Evolutionary conservation across 2,797 vertebrate genomes (phyloP).

Genomic region (Yasuhikotakia modesta): DNA sequence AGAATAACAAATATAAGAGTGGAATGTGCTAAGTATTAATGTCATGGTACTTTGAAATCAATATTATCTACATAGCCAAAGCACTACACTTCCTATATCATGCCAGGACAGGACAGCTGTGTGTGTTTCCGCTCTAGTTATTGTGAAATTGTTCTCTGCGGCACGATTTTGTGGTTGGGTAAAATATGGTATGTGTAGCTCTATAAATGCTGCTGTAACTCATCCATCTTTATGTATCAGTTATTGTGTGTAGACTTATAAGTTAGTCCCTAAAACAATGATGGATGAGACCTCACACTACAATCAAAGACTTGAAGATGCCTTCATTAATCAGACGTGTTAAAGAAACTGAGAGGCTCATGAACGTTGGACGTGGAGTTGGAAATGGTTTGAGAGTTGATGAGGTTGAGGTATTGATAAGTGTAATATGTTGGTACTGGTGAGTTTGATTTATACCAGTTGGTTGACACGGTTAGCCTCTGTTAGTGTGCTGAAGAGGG

Average conservation of each 20-base stretch:
- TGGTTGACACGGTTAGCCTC: not conserved
- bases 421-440: slow-evolving; percentile 20
- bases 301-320: slow-evolving; percentile 40
- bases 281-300: slow-evolving; percentile 61
- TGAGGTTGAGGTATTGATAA: not conserved
- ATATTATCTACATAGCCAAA: slow-evolving; percentile 50
- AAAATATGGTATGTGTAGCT: slow-evolving; percentile 25
- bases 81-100: slow-evolving; percentile 42
- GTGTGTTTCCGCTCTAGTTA: slow-evolving; percentile 43
- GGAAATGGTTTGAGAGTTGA: not conserved
- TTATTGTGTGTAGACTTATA: slow-evolving; percentile 6
- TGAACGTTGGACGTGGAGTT: not conserved
- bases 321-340: slow-evolving; percentile 20
- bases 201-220: slow-evolving; percentile 34
- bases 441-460: slow-evolving; percentile 6
- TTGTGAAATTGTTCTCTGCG: slow-evolving; percentile 37
- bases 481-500: not conserved
- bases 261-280: slow-evolving; percentile 23
- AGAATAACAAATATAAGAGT: not conserved
- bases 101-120: slow-evolving; percentile 45
- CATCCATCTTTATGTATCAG: slow-evolving; percentile 3
- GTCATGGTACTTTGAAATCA: slow-evolving; percentile 39
- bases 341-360: not conserved
- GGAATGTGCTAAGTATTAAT: slow-evolving; percentile 26
- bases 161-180: slow-evolving; percentile 33